Evolutionary conservation across 23 tunicate species (phyloP), one percentile per base, ranked within the genome.

Genomic region (Halocynthia aurantium): DNA sequence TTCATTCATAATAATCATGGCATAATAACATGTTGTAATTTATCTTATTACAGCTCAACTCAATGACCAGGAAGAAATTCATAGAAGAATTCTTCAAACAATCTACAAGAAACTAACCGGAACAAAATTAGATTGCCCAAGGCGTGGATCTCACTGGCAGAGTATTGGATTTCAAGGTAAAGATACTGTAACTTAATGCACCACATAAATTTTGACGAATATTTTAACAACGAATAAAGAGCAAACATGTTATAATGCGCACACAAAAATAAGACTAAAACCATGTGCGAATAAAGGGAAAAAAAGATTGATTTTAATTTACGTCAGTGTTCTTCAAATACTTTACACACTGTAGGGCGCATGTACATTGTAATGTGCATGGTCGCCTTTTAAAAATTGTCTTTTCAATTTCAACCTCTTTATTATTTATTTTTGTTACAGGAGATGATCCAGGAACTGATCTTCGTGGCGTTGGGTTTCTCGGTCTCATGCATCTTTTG

Each of bases 371-470:
- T 7, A 0, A 52, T 22, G 0, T 0, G 49, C 6, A 8, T 54
- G 52, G 7, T 52, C 18, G 62, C 68, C n/a, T n/a, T n/a, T n/a
- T n/a, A n/a, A n/a, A n/a, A n/a, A 13, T 75, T 50, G 52, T 13
- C 5, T 75, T 55, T 22, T 54, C 22, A 22, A 17, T 6, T 0
- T 55, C 1, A 4, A 54, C 56, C 57, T 19, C 2, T 53, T 11
- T 54, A 31, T 22, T 2, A 73, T 18, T 73, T 73, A 58, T 13
- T 58, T 65, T 40, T 17, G 0, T 76, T 52, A 5, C 12, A 84
- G 89, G 89, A 8, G 63, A 68, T 75, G 96, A 89, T 74, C 96
- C 96, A 58, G 88, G 85, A 7, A 89, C 96, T 13, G 96, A 89
- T 84, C 77, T 89, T 7, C 50, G 96, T 7, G 96, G 88, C 7